Conservation (phyloP, 2,113 vertebrate genomes). For the Dromaius novaehollandiae region DNA sequence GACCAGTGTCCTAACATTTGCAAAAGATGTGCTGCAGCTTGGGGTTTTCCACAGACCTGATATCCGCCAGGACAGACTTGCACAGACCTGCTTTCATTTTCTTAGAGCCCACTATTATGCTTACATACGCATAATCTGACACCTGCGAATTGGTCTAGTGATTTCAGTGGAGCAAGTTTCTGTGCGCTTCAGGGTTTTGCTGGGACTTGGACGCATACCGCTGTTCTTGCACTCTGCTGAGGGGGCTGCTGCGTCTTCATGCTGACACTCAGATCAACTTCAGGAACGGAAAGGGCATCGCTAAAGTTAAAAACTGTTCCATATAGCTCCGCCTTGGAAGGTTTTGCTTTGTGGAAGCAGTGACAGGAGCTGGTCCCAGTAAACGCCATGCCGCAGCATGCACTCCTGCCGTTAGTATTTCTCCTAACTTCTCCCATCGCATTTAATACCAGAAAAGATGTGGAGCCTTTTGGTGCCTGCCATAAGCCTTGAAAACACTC, state of each 20-base stretch:
- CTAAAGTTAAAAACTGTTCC: not conserved
- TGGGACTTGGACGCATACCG: not conserved
- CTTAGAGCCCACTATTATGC: rapidly evolving
- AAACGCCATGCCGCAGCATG: not conserved
- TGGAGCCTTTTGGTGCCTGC: not conserved
- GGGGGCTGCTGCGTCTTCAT: not conserved
- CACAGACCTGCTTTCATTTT: not conserved
- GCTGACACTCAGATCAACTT: not conserved
- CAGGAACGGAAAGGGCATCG: not conserved
- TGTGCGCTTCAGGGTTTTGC: not conserved
- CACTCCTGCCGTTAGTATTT: not conserved
- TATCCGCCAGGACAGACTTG: not conserved
- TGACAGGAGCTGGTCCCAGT: not conserved
- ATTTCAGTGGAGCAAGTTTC: not conserved
- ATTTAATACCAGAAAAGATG: not conserved
- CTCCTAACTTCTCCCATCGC: not conserved
- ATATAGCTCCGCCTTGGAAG: rapidly evolving
- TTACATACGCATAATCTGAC: rapidly evolving
- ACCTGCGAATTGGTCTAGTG: not conserved
- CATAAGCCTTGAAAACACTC: not conserved
- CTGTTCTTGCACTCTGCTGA: rapidly evolving
- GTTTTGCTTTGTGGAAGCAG: not conserved
- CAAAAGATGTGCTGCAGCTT: not conserved
- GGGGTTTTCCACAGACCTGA: not conserved
- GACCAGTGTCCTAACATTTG: not conserved